Evolutionary conservation across 2,113 vertebrate species (phyloP), one percentile per base, ranked within the genome.

Genomic region (Apodemus sylvaticus): DNA sequence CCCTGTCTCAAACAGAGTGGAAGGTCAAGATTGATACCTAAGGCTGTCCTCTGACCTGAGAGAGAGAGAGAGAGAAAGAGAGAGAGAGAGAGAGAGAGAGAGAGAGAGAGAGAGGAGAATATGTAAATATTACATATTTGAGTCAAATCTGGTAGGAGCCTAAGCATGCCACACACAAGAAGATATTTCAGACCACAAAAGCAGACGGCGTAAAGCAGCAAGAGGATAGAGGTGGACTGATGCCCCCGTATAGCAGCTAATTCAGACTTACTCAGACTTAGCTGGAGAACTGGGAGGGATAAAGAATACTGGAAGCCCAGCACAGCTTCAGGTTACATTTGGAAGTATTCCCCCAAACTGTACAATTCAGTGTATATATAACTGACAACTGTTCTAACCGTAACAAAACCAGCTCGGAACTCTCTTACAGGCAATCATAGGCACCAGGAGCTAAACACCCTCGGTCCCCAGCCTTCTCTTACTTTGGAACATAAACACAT

Each of bases 101-200:
- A 78, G 48, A 66, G 62, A 66, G 62, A 29, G 9, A 31, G 64
- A 66, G 29, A 31, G 26, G 64, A 66, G 11, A 12, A 10, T 31
- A 13, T 5, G 31, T 66, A 4, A 60, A 60, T 60, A 60, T 60
- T 10, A 3, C 2, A 3, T 10, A 45, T 26, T 13, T 11, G 0
- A 66, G 64, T 64, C 51, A 74, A 3, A 48, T 42, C 55, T 45
- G 74, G 48, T 1, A 9, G 42, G 36, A 86, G 79, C 9, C 53
- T 7, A 31, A 76, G 68, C 3, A 14, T 12, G 34, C n/a, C 89
- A 76, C 51, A 70, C 14, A 22, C n/a, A 26, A 70, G 12, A 31
- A 62, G 74, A 62, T 14, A 42, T 8, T 83, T 51, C 14, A 17
- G 55, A 53, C 31, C 24, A 20, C 60, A 70, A 83, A 62, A 76